Conservation (phyloP, 1,140 invertebrate genomes). For the Drosophila simulans region DNA sequence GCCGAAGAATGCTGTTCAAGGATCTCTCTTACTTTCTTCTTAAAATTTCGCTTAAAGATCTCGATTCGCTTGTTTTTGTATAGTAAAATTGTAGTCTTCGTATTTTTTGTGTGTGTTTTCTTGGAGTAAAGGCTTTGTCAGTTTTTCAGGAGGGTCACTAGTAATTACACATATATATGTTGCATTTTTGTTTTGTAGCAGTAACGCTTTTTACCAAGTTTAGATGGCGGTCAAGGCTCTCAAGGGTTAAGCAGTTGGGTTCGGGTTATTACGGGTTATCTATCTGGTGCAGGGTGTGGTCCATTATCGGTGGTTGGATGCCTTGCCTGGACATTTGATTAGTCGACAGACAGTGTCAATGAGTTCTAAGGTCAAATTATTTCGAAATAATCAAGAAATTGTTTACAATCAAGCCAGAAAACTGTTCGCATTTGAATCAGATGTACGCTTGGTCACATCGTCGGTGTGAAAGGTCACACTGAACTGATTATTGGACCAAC, state of each 20-base stretch:
- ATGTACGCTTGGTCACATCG: background rate
- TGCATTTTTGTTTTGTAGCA: constrained; percentile 17
- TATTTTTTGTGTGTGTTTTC: constrained; percentile 28
- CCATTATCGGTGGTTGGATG: constrained; percentile 54
- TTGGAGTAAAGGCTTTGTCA: constrained; percentile 49
- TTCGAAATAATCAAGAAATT: too few species aligned
- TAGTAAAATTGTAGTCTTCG: constrained; percentile 55
- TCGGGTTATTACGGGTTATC: constrained; percentile 2
- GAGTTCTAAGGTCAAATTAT: background rate
- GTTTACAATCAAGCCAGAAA: background rate
- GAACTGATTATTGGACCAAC: background rate
- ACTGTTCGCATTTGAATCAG: background rate
- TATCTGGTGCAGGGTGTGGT: constrained; percentile 32
- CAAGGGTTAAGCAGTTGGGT: constrained; percentile 16
- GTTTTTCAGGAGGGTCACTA: constrained; percentile 40
- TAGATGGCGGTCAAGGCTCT: constrained; percentile 10
- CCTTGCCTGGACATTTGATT: constrained; percentile 27
- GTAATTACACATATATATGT: constrained; percentile 25
- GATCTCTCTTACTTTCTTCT: constrained; percentile 25
- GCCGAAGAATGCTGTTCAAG: constrained; percentile 63
- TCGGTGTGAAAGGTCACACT: background rate
- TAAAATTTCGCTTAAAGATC: constrained; percentile 19
- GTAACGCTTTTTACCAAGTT: constrained; percentile 2
- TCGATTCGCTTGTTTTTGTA: constrained; percentile 20
- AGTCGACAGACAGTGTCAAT: background rate